These are phyloP conservation scores for Caradrina clavipalpis DNA, from an alignment of 2,888 invertebrate species.

Conservation along the genomic window DNA sequence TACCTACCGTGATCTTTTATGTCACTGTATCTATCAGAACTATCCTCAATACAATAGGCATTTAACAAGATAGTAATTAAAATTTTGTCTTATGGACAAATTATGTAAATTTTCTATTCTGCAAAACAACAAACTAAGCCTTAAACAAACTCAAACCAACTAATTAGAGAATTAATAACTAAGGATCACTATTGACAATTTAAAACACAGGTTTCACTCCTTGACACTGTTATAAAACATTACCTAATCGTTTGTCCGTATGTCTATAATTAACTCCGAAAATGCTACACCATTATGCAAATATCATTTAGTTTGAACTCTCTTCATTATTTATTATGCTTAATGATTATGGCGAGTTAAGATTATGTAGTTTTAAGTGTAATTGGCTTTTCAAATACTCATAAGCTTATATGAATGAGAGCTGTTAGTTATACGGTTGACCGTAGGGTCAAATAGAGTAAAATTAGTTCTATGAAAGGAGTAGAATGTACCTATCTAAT, in stretches of 20 bases:
- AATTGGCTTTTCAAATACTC: slow-evolving; percentile 28
- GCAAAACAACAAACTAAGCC: not conserved
- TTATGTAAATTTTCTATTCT: no score
- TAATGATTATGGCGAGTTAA: slow-evolving; percentile 45
- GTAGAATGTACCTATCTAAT: no score
- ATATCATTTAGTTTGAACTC: slow-evolving; percentile 39
- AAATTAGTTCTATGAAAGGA: no score
- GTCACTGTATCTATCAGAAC: no score
- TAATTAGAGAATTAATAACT: not conserved
- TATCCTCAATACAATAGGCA: no score
- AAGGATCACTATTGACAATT: slow-evolving; percentile 12
- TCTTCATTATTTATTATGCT: slow-evolving; percentile 46
- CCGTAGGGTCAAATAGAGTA: not conserved
- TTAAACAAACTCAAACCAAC: not conserved
- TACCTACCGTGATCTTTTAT: no score
- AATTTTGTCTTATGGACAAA: no score
- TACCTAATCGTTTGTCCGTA: slow-evolving; percentile 46
- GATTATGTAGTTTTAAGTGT: slow-evolving; percentile 51
- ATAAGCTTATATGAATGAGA: not conserved
- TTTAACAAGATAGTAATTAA: no score
- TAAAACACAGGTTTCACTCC: slow-evolving; percentile 26
- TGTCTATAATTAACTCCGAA: slow-evolving; percentile 55
- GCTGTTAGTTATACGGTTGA: not conserved
- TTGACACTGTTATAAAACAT: slow-evolving; percentile 52
- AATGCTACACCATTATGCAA: slow-evolving; percentile 56